These are phyloP conservation scores for Holothuria scabra DNA, from an alignment of 53 echinoderm and acorn worm genomes.

Conservation along the genomic window DNA sequence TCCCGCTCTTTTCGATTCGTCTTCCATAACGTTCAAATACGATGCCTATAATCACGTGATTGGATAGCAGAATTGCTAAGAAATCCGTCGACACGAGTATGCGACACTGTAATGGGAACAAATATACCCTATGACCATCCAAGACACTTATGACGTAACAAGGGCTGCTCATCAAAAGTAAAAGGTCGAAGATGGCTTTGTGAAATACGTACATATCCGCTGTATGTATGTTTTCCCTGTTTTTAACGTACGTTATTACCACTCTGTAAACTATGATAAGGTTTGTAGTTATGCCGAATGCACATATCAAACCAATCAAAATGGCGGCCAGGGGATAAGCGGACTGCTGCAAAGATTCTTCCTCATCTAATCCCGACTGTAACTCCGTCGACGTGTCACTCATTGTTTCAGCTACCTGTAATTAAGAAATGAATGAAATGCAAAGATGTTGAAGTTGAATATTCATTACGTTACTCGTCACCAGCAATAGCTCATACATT, in stretches of 20 bases:
- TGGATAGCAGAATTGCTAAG: conserved; percentile 55
- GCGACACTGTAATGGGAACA: conserved; percentile 58
- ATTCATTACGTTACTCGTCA: too few species aligned
- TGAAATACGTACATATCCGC: conserved; percentile 68
- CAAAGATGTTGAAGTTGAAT: too few species aligned
- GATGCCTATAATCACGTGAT: conserved; percentile 63
- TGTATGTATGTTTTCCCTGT: conserved; percentile 43
- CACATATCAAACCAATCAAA: conserved; percentile 50
- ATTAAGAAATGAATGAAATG: too few species aligned
- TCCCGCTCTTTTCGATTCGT: not conserved
- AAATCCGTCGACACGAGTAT: conserved; percentile 66
- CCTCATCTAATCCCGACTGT: not conserved
- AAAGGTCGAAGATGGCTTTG: conserved; percentile 67
- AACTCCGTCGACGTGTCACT: not conserved
- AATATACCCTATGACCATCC: conserved; percentile 41
- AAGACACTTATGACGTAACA: conserved; percentile 62
- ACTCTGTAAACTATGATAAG: conserved; percentile 50
- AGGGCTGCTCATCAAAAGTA: conserved; percentile 59
- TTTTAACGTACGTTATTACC: conserved; percentile 17
- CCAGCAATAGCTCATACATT: too few species aligned
- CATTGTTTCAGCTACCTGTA: not conserved
- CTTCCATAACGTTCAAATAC: conserved; percentile 52
- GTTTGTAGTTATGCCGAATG: conserved; percentile 60
- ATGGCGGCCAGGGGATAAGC: not conserved
- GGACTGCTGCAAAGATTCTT: not conserved